Evolutionary conservation across 2,797 vertebrate species (phyloP), one percentile per base, ranked within the genome.

Genomic region (Hephaestus fuliginosus): DNA sequence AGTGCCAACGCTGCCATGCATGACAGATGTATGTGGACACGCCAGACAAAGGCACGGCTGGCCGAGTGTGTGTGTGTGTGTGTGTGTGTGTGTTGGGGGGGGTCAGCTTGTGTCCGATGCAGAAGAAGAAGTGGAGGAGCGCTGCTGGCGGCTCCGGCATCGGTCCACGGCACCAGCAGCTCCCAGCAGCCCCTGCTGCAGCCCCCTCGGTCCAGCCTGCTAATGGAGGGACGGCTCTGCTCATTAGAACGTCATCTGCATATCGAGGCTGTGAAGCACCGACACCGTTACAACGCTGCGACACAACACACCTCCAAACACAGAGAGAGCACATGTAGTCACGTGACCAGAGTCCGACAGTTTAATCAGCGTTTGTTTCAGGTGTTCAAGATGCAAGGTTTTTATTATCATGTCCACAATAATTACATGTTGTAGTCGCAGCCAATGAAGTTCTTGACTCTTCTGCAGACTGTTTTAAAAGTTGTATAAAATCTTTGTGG

Each of bases 11-110:
- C 96, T 96, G 96, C 96, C 96, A 97, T 95, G 96, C 96, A 96
- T 96, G 96, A 96, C 97, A 97, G 97, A 97, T 97, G 97, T 95
- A 96, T 96, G 95, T 96, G 96, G 97, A 96, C 97, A 96, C 94
- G 91, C 92, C 88, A 95, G 95, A 98, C 96, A 97, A 98, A 97
- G 95, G 96, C 96, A 95, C 96, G 95, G 96, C 96, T 96, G 96
- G 95, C 81, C 91, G 95, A 94, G 91, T 84, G 78, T 80, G 87
- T 80, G 81, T 80, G 76, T 70, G 67, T 60, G 52, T 44, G 57
- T 46, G 48, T 51, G 67, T 43, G 28, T 51, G 67, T 60, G 55
- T 56, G 49, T 17, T 36, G 44, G 2, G 9, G 66, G 43, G 78
- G 62, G 25, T 56, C 78, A 94, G 96, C 92, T 96, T 97, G 96